Percentiles rank a stretch among this genome's conserved stretches.
phyloP scores from a whole-genome alignment of 2,888 invertebrate genomes.

The Pherbina coryleti region DNA sequence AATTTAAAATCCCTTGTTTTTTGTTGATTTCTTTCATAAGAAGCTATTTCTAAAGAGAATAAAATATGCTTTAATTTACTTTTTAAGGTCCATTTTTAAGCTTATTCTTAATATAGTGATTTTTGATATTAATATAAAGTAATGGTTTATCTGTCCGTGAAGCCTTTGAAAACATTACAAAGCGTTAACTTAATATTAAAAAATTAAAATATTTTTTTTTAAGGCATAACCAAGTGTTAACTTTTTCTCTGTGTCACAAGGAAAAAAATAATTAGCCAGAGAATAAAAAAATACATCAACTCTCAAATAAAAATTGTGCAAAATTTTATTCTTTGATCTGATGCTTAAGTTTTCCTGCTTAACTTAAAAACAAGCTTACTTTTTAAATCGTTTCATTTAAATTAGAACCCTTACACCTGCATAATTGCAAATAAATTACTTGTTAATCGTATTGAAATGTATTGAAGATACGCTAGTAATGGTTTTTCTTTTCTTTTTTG shows the following conservation, averaged over 20 bases:
- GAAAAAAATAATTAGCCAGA: slow-evolving; percentile 10
- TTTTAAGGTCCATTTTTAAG: slow-evolving; percentile 12
- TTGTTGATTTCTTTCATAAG: slow-evolving; percentile 37
- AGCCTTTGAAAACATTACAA: not conserved
- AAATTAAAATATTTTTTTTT: not conserved
- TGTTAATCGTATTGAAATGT: slow-evolving; percentile 30
- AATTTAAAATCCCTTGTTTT: slow-evolving; percentile 62
- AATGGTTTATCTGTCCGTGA: slow-evolving; percentile 4
- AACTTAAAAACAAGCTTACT: slow-evolving; percentile 11
- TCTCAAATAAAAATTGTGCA: not conserved
- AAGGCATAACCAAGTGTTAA: slow-evolving; percentile 35
- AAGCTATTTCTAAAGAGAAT: slow-evolving; percentile 29
- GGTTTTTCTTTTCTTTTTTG: not conserved
- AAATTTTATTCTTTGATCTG: not conserved
- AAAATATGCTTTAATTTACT: slow-evolving; percentile 9
- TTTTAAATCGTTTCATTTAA: not conserved
- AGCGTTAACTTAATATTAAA: not conserved
- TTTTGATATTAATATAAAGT: not conserved
- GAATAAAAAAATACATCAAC: not conserved
- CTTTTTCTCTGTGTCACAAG: slow-evolving; percentile 35
- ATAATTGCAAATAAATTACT: slow-evolving; percentile 19
- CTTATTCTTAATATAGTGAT: not conserved
- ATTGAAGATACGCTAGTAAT: slow-evolving; percentile 22
- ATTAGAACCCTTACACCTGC: slow-evolving; percentile 19
- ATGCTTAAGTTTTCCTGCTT: slow-evolving; percentile 14